Conservation (phyloP, 2,888 invertebrate genomes). For the Polydrusus cervinus region DNA sequence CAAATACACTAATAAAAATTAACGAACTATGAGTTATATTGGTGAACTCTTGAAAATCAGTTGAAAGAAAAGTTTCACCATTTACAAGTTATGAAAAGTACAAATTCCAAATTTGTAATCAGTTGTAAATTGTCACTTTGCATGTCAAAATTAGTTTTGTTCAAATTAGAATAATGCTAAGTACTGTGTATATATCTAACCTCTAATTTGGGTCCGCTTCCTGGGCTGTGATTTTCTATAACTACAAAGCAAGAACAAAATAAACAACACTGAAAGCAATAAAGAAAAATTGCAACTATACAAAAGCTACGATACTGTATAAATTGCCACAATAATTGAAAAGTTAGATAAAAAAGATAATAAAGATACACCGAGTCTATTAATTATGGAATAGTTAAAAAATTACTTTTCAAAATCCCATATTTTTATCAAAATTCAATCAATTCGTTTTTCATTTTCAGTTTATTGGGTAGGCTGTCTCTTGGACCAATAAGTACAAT, state of each 20-base stretch:
- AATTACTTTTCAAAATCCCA: no score
- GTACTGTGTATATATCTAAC: slow-evolving; percentile 63
- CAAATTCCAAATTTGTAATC: background rate
- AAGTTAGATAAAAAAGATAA: no score
- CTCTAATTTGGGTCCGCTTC: slow-evolving; percentile 66
- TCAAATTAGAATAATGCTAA: background rate
- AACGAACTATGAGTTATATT: no score
- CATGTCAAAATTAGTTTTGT: background rate
- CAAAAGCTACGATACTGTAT: slow-evolving; percentile 9
- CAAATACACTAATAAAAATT: no score
- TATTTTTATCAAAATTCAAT: no score
- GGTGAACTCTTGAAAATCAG: no score
- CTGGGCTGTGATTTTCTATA: slow-evolving; percentile 67
- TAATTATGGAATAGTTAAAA: no score
- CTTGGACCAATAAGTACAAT: no score
- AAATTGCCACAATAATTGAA: slow-evolving; percentile 19
- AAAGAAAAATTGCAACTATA: slow-evolving; percentile 54
- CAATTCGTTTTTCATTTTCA: no score
- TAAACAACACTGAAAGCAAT: slow-evolving; percentile 63
- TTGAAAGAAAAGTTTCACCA: no score
- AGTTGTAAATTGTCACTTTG: background rate
- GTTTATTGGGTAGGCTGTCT: no score
- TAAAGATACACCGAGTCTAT: no score
- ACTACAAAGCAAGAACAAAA: slow-evolving; percentile 69
- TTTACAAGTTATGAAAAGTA: background rate